phyloP scores from a whole-genome alignment of 2,797 vertebrate genomes.

The Mastacembelus armatus region DNA sequence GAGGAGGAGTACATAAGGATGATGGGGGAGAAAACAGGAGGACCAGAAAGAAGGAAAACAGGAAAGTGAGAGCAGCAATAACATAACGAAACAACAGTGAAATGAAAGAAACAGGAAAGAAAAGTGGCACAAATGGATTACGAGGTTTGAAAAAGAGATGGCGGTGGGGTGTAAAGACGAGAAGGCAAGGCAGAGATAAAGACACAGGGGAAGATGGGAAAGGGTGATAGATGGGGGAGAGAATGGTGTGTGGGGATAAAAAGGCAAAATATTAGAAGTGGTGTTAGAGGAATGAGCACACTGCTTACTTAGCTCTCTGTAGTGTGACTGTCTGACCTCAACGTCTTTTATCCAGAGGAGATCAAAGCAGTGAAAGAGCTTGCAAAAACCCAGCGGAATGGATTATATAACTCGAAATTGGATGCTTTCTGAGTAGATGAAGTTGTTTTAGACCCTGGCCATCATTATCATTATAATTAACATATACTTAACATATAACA shows the following conservation, averaged over 20 bases:
- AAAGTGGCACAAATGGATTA: conserved; percentile 1
- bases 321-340: conserved; percentile 26
- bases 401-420: conserved; percentile 39
- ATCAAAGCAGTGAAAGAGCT: conserved; percentile 58
- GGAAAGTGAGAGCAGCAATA: neutral
- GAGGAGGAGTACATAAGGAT: neutral
- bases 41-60: neutral
- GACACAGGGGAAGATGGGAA: neutral
- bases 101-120: neutral
- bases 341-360: conserved; percentile 50
- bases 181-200: neutral
- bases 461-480: conserved; percentile 30
- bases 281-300: conserved; percentile 15
- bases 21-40: neutral
- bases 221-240: neutral
- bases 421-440: conserved; percentile 34
- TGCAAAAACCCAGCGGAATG: conserved; percentile 31
- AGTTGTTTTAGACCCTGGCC: conserved; percentile 23
- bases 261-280: conserved; percentile 2
- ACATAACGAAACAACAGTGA: neutral
- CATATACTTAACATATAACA: too few relatives aligned
- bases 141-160: neutral
- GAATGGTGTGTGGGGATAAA: conserved; percentile 5
- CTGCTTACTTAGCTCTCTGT: conserved; percentile 35
- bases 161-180: too few relatives aligned